Evolutionary conservation across 2,888 invertebrate species (phyloP).

Genomic region (Lithophane socia): DNA sequence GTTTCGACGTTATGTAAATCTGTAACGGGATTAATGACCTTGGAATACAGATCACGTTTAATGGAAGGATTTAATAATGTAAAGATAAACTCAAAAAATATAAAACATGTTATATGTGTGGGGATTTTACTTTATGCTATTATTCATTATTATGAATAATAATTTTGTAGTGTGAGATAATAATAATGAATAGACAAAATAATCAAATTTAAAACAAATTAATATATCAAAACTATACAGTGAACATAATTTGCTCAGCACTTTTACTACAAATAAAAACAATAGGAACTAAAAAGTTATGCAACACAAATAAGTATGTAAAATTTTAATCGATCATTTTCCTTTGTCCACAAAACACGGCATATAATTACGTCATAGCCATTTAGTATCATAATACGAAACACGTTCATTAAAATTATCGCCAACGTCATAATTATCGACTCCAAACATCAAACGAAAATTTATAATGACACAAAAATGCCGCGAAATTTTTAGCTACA

Average conservation of each 20-base stretch:
- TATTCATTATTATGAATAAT: too few relatives aligned
- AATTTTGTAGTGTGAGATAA: neutral
- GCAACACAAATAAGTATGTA: constrained; percentile 1
- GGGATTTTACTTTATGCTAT: too few relatives aligned
- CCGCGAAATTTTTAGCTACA: constrained; percentile 73
- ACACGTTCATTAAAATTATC: constrained; percentile 31
- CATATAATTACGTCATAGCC: constrained; percentile 25
- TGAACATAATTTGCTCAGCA: neutral
- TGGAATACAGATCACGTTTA: constrained; percentile 7
- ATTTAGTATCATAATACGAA: constrained; percentile 41
- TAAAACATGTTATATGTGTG: neutral
- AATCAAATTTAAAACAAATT: neutral
- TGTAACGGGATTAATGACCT: constrained; percentile 2
- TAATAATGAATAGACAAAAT: neutral
- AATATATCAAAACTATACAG: neutral
- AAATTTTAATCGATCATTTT: constrained; percentile 1
- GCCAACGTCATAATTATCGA: constrained; percentile 39
- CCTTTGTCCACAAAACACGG: constrained; percentile 46
- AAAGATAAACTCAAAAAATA: neutral
- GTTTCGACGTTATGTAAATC: constrained; percentile 10
- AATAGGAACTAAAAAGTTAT: neutral
- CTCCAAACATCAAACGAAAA: constrained; percentile 50
- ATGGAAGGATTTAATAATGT: neutral
- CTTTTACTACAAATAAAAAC: neutral
- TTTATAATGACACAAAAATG: constrained; percentile 68